phyloP scores from a whole-genome alignment of 2,888 invertebrate species.

The Mechanitis messenoides region DNA sequence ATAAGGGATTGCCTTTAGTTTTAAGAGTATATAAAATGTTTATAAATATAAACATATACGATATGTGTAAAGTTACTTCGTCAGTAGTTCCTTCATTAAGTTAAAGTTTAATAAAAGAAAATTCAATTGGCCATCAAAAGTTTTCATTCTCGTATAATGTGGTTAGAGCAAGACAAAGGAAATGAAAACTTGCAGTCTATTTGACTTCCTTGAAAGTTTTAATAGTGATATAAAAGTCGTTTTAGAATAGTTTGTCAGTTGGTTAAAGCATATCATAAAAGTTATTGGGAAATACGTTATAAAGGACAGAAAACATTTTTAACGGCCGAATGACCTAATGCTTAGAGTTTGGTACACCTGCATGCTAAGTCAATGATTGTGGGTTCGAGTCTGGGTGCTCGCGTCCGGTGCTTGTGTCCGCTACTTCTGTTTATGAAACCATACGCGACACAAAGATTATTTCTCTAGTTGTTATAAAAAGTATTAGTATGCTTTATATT shows the following conservation, averaged over 20 bases:
- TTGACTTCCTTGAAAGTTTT: slow-evolving; percentile 44
- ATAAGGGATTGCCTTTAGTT: no score
- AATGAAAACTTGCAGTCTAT: slow-evolving; percentile 27
- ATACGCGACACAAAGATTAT: background rate
- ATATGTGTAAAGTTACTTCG: no score
- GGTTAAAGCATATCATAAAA: background rate
- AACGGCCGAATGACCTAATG: no score
- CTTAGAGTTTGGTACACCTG: no score
- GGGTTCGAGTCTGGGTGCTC: no score
- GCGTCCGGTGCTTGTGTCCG: no score
- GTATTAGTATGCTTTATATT: background rate
- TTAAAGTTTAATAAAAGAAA: no score
- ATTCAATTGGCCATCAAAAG: no score
- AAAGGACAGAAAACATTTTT: background rate
- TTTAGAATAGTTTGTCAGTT: slow-evolving; percentile 51
- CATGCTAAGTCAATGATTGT: no score
- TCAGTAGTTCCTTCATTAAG: no score
- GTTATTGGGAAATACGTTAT: background rate
- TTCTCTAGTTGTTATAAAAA: background rate
- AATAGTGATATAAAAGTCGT: slow-evolving; percentile 56
- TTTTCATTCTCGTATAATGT: background rate
- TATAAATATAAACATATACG: no score
- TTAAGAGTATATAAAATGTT: no score
- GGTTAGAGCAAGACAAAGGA: slow-evolving; percentile 17
- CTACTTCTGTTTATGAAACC: background rate